A percentile compares a stretch with the other conserved stretches of the same genome.
phyloP scores from a whole-genome alignment of 2,113 vertebrate species.

The Myodes glareolus region DNA sequence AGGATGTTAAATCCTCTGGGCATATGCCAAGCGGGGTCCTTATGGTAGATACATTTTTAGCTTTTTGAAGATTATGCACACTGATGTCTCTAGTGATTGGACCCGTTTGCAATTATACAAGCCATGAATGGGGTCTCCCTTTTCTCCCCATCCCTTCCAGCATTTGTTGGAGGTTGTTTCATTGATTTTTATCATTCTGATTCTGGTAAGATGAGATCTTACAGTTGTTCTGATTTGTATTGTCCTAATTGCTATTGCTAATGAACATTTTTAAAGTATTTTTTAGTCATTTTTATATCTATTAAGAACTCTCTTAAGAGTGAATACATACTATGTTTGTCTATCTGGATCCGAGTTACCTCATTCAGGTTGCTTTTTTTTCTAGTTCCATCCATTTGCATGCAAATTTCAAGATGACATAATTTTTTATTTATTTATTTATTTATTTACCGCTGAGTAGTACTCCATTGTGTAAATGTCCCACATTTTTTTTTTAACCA shows the following conservation, averaged over 20 bases:
- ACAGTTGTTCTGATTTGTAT: neutral
- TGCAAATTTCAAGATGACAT: too few relatives aligned
- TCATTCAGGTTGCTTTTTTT: too few relatives aligned
- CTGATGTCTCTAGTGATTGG: too few relatives aligned
- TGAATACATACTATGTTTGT: too few relatives aligned
- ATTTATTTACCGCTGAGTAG: too few relatives aligned
- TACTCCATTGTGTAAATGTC: too few relatives aligned
- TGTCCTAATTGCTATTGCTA: neutral
- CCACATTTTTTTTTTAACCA: too few relatives aligned
- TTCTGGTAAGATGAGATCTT: neutral
- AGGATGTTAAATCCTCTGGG: neutral
- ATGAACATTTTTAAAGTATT: neutral
- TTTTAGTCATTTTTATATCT: neutral
- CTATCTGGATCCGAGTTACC: too few relatives aligned
- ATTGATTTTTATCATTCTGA: neutral
- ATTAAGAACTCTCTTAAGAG: neutral
- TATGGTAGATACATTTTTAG: neutral
- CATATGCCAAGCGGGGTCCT: too few relatives aligned
- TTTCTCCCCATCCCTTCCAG: neutral
- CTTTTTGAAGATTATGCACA: neutral
- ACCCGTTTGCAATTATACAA: neutral
- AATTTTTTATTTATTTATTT: too few relatives aligned
- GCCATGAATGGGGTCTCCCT: neutral
- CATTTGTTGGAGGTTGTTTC: neutral
- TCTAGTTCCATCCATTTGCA: too few relatives aligned